Conservation (phyloP, 2,797 vertebrate species). For the Perodicticus potto region DNA sequence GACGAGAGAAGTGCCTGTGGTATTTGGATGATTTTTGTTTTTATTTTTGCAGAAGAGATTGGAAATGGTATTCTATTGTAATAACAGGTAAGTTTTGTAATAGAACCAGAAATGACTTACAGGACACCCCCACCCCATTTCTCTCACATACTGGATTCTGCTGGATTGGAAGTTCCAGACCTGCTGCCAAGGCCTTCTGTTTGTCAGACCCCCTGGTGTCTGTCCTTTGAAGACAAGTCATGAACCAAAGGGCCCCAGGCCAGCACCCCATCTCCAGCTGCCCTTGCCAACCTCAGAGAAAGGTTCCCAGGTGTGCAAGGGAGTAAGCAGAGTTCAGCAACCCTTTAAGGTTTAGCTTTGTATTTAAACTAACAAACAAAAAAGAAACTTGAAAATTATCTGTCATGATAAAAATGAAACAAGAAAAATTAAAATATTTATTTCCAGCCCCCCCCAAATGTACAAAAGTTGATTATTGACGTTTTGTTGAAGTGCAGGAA, state of each 20-base stretch:
- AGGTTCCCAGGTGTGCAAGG: background rate
- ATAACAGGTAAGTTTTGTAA: slow-evolving; percentile 79
- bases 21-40: background rate
- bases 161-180: slow-evolving; percentile 17
- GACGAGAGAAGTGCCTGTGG: slow-evolving; percentile 71
- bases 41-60: slow-evolving; percentile 77
- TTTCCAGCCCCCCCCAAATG: slow-evolving; percentile 67
- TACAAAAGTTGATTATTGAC: background rate
- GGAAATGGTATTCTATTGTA: slow-evolving; percentile 85
- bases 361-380: slow-evolving; percentile 83
- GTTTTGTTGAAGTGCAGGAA: background rate
- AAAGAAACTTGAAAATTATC: slow-evolving; percentile 86
- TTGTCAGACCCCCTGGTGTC: background rate
- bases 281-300: background rate
- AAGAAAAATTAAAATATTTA: slow-evolving; percentile 86
- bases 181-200: slow-evolving; percentile 31
- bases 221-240: background rate
- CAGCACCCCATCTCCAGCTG: background rate
- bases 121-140: background rate
- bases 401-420: slow-evolving; percentile 87
- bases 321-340: background rate
- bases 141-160: background rate
- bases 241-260: background rate
- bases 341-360: slow-evolving; percentile 82
- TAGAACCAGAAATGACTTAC: slow-evolving; percentile 79